Conservation (phyloP, 2,113 vertebrate species). For the Eira barbara region DNA sequence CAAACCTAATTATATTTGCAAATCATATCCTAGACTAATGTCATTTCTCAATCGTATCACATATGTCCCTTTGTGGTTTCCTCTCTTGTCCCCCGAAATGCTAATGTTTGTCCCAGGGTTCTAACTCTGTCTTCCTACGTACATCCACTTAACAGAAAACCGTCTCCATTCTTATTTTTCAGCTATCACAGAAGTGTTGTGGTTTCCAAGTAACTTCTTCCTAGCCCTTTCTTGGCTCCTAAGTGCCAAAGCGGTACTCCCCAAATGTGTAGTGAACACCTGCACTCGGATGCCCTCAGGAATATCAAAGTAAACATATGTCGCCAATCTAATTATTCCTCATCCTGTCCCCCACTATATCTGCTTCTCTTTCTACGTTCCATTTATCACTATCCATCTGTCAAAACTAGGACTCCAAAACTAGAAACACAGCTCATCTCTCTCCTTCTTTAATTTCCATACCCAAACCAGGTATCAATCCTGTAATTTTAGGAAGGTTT, state of each 20-base stretch:
- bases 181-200: not conserved
- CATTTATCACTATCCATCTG: not conserved
- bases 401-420: not conserved
- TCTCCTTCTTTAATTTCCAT: not conserved
- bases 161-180: not conserved
- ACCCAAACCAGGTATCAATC: not conserved
- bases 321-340: not conserved
- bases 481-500: not conserved
- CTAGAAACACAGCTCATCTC: not conserved
- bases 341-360: not conserved
- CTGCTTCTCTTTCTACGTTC: not conserved
- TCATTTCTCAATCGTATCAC: not conserved
- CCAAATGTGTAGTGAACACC: not conserved
- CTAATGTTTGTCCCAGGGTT: not conserved
- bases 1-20: not conserved
- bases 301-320: not conserved
- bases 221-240: not conserved
- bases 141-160: not conserved
- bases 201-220: not conserved
- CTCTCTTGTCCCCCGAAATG: not conserved
- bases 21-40: not conserved
- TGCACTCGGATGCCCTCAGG: fast-evolving
- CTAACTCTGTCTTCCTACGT: not conserved
- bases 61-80: not conserved
- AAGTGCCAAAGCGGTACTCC: not conserved